Percentiles rank a stretch among this genome's conserved stretches.
Conservation (phyloP, 1,140 invertebrate species). For the Holcopasites calliopsidis region DNA sequence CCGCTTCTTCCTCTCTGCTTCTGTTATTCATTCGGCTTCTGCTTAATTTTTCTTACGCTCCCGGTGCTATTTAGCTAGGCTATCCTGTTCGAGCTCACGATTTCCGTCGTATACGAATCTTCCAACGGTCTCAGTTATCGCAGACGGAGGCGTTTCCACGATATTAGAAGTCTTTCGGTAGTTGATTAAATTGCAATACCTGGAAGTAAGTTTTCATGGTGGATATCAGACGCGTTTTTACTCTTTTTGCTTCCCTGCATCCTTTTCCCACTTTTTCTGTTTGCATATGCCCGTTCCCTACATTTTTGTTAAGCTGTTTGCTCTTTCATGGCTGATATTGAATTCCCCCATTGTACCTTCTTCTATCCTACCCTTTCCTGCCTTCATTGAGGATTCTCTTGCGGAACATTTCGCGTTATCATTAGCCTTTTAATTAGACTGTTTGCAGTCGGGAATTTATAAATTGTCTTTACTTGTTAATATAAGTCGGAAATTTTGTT, state of each 20-base stretch:
- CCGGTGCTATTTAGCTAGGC: neutral
- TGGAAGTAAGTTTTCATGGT: constrained; percentile 2
- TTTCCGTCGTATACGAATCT: neutral
- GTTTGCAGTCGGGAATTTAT: neutral
- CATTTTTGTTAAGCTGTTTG: constrained; percentile 10
- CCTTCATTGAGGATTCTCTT: neutral
- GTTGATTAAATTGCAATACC: constrained; percentile 40
- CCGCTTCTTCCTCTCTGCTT: neutral
- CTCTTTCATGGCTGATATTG: constrained; percentile 11
- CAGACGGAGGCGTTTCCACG: neutral
- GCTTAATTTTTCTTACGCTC: no score
- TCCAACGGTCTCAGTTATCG: neutral
- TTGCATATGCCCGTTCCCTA: neutral
- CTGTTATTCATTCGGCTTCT: no score
- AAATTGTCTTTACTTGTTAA: no score
- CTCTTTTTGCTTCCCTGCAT: neutral
- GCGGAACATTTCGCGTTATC: neutral
- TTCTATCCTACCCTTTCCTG: no score
- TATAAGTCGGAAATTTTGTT: neutral
- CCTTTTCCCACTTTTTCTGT: neutral
- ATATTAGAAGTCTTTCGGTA: constrained; percentile 37
- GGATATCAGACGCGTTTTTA: neutral
- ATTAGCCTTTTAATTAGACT: neutral
- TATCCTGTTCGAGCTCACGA: neutral
- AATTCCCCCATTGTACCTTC: neutral